Base-by-base conservation (phyloP, 2,797 vertebrate genomes). In the Enoplosus armatus region DNA sequence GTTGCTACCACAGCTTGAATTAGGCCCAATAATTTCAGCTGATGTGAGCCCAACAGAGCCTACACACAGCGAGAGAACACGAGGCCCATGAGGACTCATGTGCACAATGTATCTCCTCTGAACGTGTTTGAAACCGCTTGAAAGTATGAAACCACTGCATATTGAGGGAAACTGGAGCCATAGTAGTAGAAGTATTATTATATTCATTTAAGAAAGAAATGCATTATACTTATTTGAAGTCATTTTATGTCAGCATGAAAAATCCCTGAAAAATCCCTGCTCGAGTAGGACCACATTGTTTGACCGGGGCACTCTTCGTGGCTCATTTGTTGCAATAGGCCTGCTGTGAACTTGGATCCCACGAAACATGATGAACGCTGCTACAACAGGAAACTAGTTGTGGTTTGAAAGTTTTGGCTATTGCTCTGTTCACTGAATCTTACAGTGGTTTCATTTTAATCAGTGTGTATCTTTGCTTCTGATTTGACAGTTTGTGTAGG, bases 51-150 rank as follows among this genome's bases (percentile, higher is more conserved):
- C 12, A 24, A 18, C 0, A 31, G n/a, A 18, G 14, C 0, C 67
- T 56, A 5, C 39, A 35, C 8, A 31, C 26, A 47, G 12, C n/a
- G 2, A 51, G 7, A 24, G 43, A 48, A 58, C 35, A 15, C 1
- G 20, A 70, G 1, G 8, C 45, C 22, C 10, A 6, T 4, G 33
- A 18, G 10, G 15, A 51, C 26, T 43, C 0, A 11, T 54, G 29
- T 53, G 27, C 29, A 4, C 20, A 47, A 12, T 54, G 48, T 22
- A 37, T 77, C 33, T 63, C 20, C 53, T 41, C n/a, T 72, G 61
- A 9, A 35, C 14, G 39, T 18, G 45, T 20, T 4, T 64, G 22
- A 41, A 27, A 33, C 26, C 53, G n/a, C 24, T 27, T 79, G 31
- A 53, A 12, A 31, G 29, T 12, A 63, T 20, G 18, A 61, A 24